These are phyloP conservation scores for Liodrosophila aerea DNA, from an alignment of 2,888 invertebrate genomes.

Conservation along the genomic window DNA sequence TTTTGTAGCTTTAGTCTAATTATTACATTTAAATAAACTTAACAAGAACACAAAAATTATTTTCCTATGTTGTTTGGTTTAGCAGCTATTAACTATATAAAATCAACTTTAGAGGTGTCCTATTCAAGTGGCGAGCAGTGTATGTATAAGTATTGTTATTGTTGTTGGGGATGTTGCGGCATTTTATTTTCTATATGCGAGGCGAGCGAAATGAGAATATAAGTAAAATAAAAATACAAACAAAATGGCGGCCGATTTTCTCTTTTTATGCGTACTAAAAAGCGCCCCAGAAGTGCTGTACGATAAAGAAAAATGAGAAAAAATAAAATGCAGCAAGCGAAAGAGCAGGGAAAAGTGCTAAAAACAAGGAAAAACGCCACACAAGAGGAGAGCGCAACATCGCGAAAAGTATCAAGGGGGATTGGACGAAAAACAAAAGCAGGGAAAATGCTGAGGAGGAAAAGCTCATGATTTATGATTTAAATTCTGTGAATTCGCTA, in stretches of 20 bases:
- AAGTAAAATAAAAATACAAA: slow-evolving; percentile 69
- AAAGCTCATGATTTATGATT: slow-evolving; percentile 82
- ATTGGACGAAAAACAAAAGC: slow-evolving; percentile 37
- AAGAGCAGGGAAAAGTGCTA: slow-evolving; percentile 29
- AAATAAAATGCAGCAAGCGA: slow-evolving; percentile 64
- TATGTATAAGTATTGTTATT: slow-evolving; percentile 37
- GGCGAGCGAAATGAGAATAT: slow-evolving; percentile 70
- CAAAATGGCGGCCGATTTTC: slow-evolving; percentile 79
- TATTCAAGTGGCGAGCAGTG: no score
- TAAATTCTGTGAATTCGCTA: slow-evolving; percentile 60
- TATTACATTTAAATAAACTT: no score
- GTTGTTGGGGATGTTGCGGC: slow-evolving; percentile 60
- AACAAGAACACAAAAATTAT: no score
- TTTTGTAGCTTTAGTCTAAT: no score
- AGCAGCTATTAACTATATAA: no score
- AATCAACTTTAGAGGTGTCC: no score
- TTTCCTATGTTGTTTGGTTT: no score
- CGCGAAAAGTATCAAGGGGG: slow-evolving; percentile 16
- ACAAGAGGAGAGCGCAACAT: slow-evolving; percentile 16
- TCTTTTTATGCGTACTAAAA: slow-evolving; percentile 77
- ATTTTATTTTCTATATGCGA: slow-evolving; percentile 76
- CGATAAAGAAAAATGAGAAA: slow-evolving; percentile 72
- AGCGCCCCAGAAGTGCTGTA: slow-evolving; percentile 61
- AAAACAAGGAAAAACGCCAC: slow-evolving; percentile 25
- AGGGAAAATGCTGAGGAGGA: slow-evolving; percentile 71